Conservation (phyloP, 2,888 invertebrate species). For the Agrochola litura region DNA sequence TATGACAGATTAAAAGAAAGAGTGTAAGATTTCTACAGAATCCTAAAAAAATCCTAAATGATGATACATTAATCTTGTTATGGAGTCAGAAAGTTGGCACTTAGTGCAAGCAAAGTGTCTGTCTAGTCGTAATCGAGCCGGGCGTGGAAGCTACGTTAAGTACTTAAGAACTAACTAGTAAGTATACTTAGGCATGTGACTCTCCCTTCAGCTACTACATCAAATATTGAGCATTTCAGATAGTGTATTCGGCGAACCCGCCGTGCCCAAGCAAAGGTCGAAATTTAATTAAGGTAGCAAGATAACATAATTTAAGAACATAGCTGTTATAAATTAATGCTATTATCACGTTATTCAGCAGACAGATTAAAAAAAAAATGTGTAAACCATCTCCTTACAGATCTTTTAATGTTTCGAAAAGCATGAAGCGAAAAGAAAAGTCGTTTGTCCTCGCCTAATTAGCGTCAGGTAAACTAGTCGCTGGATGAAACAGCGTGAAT, state of each 20-base stretch:
- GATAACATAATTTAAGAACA: conserved; percentile 32
- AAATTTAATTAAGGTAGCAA: not conserved
- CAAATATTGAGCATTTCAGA: not conserved
- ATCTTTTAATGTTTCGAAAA: conserved; percentile 35
- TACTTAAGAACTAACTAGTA: conserved; percentile 31
- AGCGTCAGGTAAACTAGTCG: conserved; percentile 38
- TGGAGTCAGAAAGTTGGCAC: conserved; percentile 39
- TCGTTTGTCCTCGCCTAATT: conserved; percentile 56
- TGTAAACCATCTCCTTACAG: conserved; percentile 20
- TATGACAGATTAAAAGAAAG: conserved; percentile 8
- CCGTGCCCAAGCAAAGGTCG: conserved; percentile 23
- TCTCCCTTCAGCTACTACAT: not conserved
- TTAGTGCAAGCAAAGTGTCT: conserved; percentile 32
- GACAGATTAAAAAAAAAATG: conserved; percentile 22
- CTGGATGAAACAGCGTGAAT: conserved; percentile 36
- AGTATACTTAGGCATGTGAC: conserved; percentile 22
- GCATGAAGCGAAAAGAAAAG: conserved; percentile 40
- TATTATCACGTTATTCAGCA: conserved; percentile 19
- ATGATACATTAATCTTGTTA: conserved; percentile 38
- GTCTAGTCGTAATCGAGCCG: conserved; percentile 44
- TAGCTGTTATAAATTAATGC: conserved; percentile 12
- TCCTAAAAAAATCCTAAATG: not conserved
- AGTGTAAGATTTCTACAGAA: not conserved
- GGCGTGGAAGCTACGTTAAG: conserved; percentile 14
- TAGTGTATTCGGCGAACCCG: not conserved